A percentile compares a stretch with the other conserved stretches of the same genome.
These are phyloP conservation scores for Uria aalge DNA, from an alignment of 2,113 vertebrate genomes.

Conservation along the genomic window DNA sequence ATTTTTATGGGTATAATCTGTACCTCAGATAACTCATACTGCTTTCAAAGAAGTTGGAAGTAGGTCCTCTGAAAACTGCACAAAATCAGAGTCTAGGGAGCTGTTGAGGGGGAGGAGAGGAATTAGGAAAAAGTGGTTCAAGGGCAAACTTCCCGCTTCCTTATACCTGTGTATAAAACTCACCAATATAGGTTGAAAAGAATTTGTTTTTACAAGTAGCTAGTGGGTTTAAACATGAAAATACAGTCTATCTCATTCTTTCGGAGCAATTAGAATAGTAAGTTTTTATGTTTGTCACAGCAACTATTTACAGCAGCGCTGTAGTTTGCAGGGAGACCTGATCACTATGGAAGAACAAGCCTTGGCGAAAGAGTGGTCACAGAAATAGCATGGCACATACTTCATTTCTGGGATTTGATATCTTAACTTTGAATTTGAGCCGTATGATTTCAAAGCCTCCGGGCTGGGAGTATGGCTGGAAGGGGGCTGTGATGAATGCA, in stretches of 20 bases:
- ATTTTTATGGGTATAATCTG: neutral
- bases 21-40: neutral
- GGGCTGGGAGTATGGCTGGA: neutral
- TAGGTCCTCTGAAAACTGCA: neutral
- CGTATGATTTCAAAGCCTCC: neutral
- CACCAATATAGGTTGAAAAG: neutral
- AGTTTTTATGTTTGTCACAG: neutral
- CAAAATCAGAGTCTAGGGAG: neutral
- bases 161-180: neutral
- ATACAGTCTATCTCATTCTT: neutral
- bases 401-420: neutral
- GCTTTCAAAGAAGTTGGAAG: neutral
- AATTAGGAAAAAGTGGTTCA: neutral
- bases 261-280: neutral
- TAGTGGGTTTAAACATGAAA: neutral
- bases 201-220: neutral
- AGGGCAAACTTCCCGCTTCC: neutral
- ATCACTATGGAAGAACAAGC: neutral
- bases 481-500: neutral
- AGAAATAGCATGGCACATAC: neutral
- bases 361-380: neutral
- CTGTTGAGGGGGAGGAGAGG: neutral
- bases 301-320: neutral
- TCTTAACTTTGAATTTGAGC: neutral
- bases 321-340: neutral